Evolutionary conservation across 1,140 invertebrate genomes (phyloP), one percentile per base, ranked within the genome.

Genomic region (Microplitis demolitor): DNA sequence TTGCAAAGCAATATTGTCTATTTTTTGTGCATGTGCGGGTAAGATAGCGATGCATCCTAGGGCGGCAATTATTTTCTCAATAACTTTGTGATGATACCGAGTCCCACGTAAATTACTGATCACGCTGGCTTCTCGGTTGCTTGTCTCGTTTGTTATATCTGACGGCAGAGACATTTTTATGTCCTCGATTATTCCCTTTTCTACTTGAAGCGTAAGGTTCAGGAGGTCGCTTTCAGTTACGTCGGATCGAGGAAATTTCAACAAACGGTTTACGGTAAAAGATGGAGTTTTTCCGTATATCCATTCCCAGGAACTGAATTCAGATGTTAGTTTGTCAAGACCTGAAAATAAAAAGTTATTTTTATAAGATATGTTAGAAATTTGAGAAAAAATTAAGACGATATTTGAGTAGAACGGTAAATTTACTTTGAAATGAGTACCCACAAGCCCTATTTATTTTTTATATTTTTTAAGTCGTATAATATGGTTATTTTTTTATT

Each of bases 221-320:
- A 86, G 56, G 4, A 75, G 75, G 58, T 80, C 76, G 6, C 6
- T 9, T 45, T 45, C 6, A 45, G 11, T 45, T 45, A 3, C 39
- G 24, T 24, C 39, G 4, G 39, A 45, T 9, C 39, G 11, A 24
- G 78, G 79, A 2, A 84, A 58, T 61, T 84, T 79, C 1, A 87
- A 35, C 5, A 78, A 66, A 4, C 83, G 82, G 5, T 78, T 83
- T 3, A 95, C 90, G 0, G 89, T 91, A 84, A 98, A 98, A 78
- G 91, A 91, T 0, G 96, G 96, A 1, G 96, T 95, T 81, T 91
- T 93, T n/a, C 95, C 96, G 85, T 90, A 96, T 66, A 91, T 90
- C 96, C 96, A 98, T 62, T 95, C 90, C 96, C 96, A 98, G 13
- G 91, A 92, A 72, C 87, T 81, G 33, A 96, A 90, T 72, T 93